Conservation (phyloP, 2,797 vertebrate genomes). For the Syngnathus acus region DNA sequence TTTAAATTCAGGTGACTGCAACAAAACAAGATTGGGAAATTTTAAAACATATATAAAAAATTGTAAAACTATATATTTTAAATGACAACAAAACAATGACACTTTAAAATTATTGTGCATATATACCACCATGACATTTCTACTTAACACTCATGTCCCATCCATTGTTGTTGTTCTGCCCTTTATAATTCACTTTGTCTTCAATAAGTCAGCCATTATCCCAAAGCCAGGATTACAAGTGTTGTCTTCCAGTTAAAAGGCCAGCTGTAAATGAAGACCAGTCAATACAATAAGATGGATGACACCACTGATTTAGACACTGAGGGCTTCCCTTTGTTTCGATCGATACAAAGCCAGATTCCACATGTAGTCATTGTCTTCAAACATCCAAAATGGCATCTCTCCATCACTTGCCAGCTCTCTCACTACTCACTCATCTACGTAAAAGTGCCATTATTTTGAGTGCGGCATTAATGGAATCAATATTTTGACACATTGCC, state of each 20-base stretch:
- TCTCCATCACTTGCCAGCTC: conserved; percentile 54
- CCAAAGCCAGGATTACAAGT: conserved; percentile 40
- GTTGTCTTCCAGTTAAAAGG: conserved; percentile 48
- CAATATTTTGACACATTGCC: conserved; percentile 62
- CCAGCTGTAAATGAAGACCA: conserved; percentile 46
- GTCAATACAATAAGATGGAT: conserved; percentile 55
- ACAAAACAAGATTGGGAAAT: neutral
- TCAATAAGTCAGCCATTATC: conserved; percentile 32
- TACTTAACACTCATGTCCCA: neutral
- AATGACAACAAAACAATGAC: too few species aligned
- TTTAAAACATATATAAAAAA: too few species aligned
- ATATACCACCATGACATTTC: neutral
- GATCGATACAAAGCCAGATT: conserved; percentile 27
- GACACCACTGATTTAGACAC: conserved; percentile 22
- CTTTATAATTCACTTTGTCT: conserved; percentile 15
- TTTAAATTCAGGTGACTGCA: neutral
- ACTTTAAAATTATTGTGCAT: neutral
- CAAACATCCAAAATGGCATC: conserved; percentile 58
- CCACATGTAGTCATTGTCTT: conserved; percentile 30
- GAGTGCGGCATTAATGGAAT: conserved; percentile 60
- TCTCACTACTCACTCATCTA: conserved; percentile 49
- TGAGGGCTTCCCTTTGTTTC: conserved; percentile 37
- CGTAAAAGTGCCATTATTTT: conserved; percentile 49
- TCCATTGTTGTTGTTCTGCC: conserved; percentile 10
- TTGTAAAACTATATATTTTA: too few species aligned